Percentiles rank a stretch among this genome's conserved stretches.
phyloP scores from a whole-genome alignment of 2,113 vertebrate species.

The Pomatostomus ruficeps region DNA sequence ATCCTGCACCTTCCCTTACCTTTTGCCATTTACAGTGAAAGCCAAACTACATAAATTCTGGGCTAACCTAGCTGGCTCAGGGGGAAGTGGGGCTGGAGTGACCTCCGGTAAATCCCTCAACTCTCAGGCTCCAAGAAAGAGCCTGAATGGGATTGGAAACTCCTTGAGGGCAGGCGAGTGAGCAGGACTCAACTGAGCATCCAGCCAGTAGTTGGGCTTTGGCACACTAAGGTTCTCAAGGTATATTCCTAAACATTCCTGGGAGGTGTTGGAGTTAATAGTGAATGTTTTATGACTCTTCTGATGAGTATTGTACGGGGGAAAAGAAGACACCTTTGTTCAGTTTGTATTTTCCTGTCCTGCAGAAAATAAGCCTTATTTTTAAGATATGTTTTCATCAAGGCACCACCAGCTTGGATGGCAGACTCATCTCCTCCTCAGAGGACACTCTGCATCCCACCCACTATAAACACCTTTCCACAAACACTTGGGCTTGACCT shows the following conservation, averaged over 20 bases:
- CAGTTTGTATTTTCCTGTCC: neutral
- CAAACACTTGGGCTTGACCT: neutral
- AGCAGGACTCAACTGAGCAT: neutral
- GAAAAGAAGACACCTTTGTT: neutral
- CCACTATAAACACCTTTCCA: neutral
- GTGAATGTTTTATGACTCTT: neutral
- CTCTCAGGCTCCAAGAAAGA: neutral
- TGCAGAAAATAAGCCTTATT: neutral
- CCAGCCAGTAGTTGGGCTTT: neutral
- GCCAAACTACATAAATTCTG: neutral
- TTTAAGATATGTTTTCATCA: neutral
- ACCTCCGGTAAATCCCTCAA: neutral
- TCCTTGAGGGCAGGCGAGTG: neutral
- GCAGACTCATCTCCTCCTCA: neutral
- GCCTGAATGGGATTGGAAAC: neutral
- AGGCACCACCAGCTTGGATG: neutral
- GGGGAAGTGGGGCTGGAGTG: neutral
- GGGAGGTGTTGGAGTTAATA: neutral
- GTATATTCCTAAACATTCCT: neutral
- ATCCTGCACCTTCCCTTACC: neutral
- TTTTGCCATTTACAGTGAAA: neutral
- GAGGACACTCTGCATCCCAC: neutral
- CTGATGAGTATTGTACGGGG: neutral
- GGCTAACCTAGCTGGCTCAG: neutral
- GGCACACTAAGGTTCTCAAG: neutral